phyloP scores from a whole-genome alignment of 2,113 vertebrate species.

The Oxygymnocypris stewartii region DNA sequence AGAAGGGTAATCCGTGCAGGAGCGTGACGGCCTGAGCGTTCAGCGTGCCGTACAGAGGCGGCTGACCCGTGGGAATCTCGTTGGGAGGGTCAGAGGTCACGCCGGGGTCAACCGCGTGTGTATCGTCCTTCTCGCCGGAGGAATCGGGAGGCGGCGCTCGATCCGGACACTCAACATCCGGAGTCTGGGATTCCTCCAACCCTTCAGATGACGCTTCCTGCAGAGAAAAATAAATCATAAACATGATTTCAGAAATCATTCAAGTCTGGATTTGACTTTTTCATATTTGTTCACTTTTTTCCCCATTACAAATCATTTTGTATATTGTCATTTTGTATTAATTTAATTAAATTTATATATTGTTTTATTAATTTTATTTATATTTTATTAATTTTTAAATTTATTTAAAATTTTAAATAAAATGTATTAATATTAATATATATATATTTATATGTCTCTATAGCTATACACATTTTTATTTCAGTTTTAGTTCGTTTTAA shows the following conservation, averaged over 20 bases:
- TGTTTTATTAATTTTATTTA: no score
- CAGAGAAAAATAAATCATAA: slow-evolving; percentile 11
- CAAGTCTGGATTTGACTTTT: no score
- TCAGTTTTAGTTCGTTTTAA: no score
- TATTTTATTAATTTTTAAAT: no score
- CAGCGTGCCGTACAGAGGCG: slow-evolving; percentile 17
- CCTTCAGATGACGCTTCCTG: slow-evolving; percentile 46
- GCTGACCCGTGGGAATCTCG: slow-evolving; percentile 30
- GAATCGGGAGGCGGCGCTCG: not conserved
- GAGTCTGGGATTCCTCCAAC: slow-evolving; percentile 24
- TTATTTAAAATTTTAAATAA: no score
- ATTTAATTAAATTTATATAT: no score
- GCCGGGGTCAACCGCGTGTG: slow-evolving; percentile 1
- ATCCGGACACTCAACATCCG: slow-evolving; percentile 25
- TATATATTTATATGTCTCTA: no score
- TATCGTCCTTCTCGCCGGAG: slow-evolving; percentile 29
- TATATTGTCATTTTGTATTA: no score
- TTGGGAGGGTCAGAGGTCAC: slow-evolving; percentile 1
- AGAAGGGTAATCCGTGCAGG: slow-evolving; percentile 48
- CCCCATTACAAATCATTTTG: no score
- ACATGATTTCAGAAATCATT: not conserved
- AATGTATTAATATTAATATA: no score
- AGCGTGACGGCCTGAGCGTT: slow-evolving; percentile 39
- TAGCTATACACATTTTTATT: no score
- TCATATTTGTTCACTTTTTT: no score